These are phyloP conservation scores for Desoria tigrina DNA, from an alignment of 2,888 invertebrate genomes.

Conservation along the genomic window DNA sequence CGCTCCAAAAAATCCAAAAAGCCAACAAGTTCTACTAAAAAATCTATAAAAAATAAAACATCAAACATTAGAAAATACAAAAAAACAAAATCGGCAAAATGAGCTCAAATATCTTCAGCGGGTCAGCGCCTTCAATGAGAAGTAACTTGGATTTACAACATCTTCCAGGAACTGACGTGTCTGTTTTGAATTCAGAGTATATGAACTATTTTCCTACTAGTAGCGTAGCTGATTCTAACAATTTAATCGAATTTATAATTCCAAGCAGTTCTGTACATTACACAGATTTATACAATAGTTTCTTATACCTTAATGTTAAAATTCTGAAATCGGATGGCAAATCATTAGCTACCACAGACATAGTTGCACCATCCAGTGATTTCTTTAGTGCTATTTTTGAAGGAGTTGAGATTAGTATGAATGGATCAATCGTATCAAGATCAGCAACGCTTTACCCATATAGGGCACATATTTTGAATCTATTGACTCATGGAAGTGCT, in stretches of 20 bases:
- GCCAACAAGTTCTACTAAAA: no score
- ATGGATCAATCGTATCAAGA: not conserved
- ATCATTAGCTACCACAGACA: not conserved
- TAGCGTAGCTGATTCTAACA: not conserved
- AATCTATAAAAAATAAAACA: not conserved
- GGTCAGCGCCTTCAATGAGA: not conserved
- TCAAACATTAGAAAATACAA: not conserved
- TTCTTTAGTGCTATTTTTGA: constrained; percentile 6
- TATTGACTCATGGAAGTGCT: not conserved
- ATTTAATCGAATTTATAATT: not conserved
- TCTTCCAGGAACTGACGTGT: not conserved
- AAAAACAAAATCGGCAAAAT: no score
- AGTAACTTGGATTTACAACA: not conserved
- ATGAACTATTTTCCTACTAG: not conserved
- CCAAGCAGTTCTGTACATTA: not conserved
- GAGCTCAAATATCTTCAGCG: not conserved
- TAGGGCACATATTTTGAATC: not conserved
- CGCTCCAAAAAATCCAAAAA: not conserved
- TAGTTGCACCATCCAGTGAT: not conserved
- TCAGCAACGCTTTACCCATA: not conserved
- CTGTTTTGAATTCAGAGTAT: not conserved
- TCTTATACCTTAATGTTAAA: not conserved
- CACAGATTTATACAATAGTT: not conserved
- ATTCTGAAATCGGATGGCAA: not conserved
- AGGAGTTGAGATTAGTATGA: not conserved